These are phyloP conservation scores for Nothoprocta pentlandii DNA, from an alignment of 2,113 vertebrate genomes.

Conservation along the genomic window DNA sequence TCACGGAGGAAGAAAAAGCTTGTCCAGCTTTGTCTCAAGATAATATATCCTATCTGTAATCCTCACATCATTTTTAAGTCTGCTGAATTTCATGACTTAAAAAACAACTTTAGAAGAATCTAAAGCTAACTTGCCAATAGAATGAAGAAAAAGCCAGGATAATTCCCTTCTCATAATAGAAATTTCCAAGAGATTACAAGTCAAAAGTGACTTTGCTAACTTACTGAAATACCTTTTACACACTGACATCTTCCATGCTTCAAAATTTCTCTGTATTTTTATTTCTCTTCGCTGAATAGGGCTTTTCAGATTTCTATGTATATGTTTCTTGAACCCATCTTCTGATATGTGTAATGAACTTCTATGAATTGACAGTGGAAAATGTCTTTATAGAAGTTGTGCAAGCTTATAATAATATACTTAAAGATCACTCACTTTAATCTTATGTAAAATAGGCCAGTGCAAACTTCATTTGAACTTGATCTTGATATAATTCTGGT, in stretches of 20 bases:
- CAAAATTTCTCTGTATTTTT: background rate
- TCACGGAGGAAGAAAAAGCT: background rate
- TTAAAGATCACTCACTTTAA: background rate
- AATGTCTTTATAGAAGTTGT: background rate
- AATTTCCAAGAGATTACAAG: background rate
- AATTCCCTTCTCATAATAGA: background rate
- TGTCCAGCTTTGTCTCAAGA: background rate
- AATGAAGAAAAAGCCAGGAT: background rate
- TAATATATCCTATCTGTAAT: rapidly evolving
- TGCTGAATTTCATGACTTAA: background rate
- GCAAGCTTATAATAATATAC: background rate
- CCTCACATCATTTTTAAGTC: background rate
- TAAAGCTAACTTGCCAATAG: background rate
- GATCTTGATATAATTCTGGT: background rate
- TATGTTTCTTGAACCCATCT: background rate
- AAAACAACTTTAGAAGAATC: background rate
- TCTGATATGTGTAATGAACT: background rate
- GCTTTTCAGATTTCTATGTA: background rate
- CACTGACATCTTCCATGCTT: background rate
- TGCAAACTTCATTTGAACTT: background rate
- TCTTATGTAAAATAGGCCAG: background rate
- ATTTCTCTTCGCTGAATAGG: background rate
- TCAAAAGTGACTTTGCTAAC: background rate
- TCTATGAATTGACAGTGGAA: background rate
- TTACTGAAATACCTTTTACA: background rate